A percentile compares a stretch with the other conserved stretches of the same genome.
phyloP scores from a whole-genome alignment of 2,797 vertebrate species.

The Geotrypetes seraphini region DNA sequence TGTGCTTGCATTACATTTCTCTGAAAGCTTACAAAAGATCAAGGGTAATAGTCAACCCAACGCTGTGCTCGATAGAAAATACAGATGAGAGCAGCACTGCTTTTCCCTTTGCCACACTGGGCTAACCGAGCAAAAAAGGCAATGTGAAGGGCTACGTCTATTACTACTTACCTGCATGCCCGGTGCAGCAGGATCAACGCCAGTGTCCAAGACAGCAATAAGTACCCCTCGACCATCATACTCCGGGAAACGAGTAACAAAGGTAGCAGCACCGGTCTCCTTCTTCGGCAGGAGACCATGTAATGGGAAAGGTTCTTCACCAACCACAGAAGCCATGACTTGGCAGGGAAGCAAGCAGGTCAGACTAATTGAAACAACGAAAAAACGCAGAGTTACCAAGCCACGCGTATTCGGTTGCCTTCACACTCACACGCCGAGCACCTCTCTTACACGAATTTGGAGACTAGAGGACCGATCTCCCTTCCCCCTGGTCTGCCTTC shows the following conservation, averaged over 20 bases:
- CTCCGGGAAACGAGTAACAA: constrained; percentile 80
- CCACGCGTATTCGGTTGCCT: too few relatives aligned
- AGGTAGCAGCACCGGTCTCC: constrained; percentile 86
- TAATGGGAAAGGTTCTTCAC: constrained; percentile 86
- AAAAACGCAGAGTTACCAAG: too few relatives aligned
- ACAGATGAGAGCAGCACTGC: neutral
- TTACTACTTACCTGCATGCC: constrained; percentile 82
- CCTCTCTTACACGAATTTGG: too few relatives aligned
- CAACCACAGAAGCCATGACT: constrained; percentile 76
- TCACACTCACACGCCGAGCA: too few relatives aligned
- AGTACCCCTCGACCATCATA: constrained; percentile 87
- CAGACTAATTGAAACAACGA: constrained; percentile 6
- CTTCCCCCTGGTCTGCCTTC: too few relatives aligned
- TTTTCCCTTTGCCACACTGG: constrained; percentile 27
- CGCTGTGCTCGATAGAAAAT: too few relatives aligned
- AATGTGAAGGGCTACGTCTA: constrained; percentile 21
- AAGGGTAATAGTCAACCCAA: too few relatives aligned
- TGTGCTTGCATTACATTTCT: too few relatives aligned
- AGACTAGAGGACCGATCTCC: too few relatives aligned
- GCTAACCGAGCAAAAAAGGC: constrained; percentile 14
- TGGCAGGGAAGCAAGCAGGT: constrained; percentile 10
- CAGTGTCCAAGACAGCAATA: constrained; percentile 87
- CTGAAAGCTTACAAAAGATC: too few relatives aligned
- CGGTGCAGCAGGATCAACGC: constrained; percentile 91
- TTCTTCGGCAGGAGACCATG: constrained; percentile 93